Evolutionary conservation across 2,113 vertebrate genomes (phyloP), one percentile per base, ranked within the genome.

Genomic region (Synchiropus splendidus): DNA sequence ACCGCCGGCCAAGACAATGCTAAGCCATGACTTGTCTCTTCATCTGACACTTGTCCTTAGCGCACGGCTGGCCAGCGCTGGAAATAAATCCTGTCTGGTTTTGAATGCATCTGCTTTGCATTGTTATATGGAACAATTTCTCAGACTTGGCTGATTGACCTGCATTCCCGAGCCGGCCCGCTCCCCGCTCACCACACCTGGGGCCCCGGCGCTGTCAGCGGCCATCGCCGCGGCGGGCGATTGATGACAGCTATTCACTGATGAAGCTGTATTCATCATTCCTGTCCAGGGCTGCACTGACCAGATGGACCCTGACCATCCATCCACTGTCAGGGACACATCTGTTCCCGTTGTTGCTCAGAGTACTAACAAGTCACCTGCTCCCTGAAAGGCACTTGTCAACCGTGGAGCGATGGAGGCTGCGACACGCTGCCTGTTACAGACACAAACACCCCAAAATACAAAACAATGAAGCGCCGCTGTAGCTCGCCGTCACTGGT

Each of bases 191-290:
- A 67, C 86, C 88, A 88, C 91, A 94, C 90, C 94, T 96, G 92
- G 91, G 88, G 89, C 92, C 21, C 90, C 87, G 75, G 87, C 83
- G 88, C 89, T 96, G 94, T 97, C 93, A 98, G 87, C 84, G 82
- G 85, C 75, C 86, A 89, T 88, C 79, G 86, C 91, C 85, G 80
- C 83, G 84, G 89, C 82, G 71, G 65, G 90, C 84, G 92, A 98
- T 97, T 97, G 94, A 97, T 98, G 94, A 92, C 92, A 94, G 92
- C 90, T 92, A 96, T 96, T 97, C 92, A 75, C 91, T 90, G 92
- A 97, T 97, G 92, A 97, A 97, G 95, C 92, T 92, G 92, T 97
- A 93, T 92, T 94, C 92, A 97, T 98, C 94, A 97, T 94, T 92
- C 92, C 90, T 97, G 95, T 95, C 92, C 89, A 89, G 88, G 90